These are phyloP conservation scores for Montipora cactus DNA, from an alignment of 64 coral and sea anemone genomes.

Conservation along the genomic window DNA sequence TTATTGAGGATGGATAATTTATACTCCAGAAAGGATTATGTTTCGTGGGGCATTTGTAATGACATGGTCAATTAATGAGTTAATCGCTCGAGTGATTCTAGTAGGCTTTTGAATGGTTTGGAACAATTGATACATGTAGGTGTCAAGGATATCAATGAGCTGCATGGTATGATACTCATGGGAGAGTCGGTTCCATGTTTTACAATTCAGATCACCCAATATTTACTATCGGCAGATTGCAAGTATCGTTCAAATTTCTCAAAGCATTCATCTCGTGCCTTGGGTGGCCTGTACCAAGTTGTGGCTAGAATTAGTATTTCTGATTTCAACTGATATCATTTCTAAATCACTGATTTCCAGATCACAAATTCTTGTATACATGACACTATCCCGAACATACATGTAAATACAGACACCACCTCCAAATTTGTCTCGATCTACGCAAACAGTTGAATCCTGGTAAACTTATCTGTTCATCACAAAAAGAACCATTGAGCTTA, in stretches of 20 bases:
- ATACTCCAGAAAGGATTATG: conserved; percentile 33
- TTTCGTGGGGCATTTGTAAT: conserved; percentile 39
- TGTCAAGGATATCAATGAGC: conserved; percentile 31
- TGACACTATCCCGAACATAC: neutral
- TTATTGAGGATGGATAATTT: neutral
- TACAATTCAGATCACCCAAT: conserved; percentile 16
- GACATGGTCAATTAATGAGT: conserved; percentile 38
- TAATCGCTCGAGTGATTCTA: conserved; percentile 24
- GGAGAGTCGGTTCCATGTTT: neutral
- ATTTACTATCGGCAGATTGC: neutral
- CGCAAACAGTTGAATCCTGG: conserved; percentile 1
- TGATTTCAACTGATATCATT: conserved; percentile 38
- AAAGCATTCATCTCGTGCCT: neutral
- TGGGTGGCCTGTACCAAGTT: conserved; percentile 35
- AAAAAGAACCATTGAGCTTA: conserved; percentile 6
- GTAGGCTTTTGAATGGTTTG: conserved; percentile 36
- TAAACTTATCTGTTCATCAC: too few species aligned
- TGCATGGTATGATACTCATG: conserved; percentile 19
- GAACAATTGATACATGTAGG: conserved; percentile 6
- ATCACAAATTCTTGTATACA: neutral
- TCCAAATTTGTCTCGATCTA: conserved; percentile 36
- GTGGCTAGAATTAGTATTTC: conserved; percentile 13
- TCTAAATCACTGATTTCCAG: conserved; percentile 40
- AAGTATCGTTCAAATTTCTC: neutral
- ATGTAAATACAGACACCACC: conserved; percentile 22